Evolutionary conservation across 1,140 invertebrate species (phyloP).

Genomic region (Archivesica marissinica): DNA sequence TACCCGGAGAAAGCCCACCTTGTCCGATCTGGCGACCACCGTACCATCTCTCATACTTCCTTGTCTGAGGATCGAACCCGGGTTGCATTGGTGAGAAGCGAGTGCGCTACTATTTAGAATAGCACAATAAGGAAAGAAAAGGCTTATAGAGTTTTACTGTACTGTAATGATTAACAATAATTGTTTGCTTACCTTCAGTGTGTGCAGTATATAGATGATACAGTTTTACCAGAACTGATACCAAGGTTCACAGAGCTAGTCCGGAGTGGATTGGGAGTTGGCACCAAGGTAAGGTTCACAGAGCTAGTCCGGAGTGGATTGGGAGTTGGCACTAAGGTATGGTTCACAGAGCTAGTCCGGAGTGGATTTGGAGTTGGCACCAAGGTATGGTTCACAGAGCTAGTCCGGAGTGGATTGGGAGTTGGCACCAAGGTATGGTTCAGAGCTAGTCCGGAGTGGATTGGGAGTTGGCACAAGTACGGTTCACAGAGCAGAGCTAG

Average conservation of each 20-base stretch:
- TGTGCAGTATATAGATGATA: constrained; percentile 91
- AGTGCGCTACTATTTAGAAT: too few relatives aligned
- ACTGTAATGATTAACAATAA: too few relatives aligned
- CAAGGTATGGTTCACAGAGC: constrained; percentile 90
- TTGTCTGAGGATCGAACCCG: too few relatives aligned
- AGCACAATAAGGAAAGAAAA: too few relatives aligned
- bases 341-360: constrained; percentile 88
- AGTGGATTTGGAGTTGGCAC: constrained; percentile 92
- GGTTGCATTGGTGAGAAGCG: too few relatives aligned
- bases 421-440: constrained; percentile 90
- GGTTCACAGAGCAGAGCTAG: too few relatives aligned
- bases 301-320: constrained; percentile 91
- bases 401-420: constrained; percentile 91
- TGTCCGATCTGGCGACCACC: too few relatives aligned
- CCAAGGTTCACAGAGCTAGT: constrained; percentile 93
- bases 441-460: too few relatives aligned
- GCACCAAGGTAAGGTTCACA: constrained; percentile 87
- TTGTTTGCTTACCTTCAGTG: constrained; percentile 86
- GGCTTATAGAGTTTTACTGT: too few relatives aligned
- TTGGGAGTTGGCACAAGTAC: too few relatives aligned
- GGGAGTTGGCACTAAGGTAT: constrained; percentile 91
- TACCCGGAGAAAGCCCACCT: too few relatives aligned
- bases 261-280: constrained; percentile 91
- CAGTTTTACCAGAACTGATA: constrained; percentile 90
- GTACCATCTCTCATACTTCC: too few relatives aligned